Evolutionary conservation across 2,888 invertebrate genomes (phyloP), one percentile per base, ranked within the genome.

Genomic region (Alsophila aescularia): DNA sequence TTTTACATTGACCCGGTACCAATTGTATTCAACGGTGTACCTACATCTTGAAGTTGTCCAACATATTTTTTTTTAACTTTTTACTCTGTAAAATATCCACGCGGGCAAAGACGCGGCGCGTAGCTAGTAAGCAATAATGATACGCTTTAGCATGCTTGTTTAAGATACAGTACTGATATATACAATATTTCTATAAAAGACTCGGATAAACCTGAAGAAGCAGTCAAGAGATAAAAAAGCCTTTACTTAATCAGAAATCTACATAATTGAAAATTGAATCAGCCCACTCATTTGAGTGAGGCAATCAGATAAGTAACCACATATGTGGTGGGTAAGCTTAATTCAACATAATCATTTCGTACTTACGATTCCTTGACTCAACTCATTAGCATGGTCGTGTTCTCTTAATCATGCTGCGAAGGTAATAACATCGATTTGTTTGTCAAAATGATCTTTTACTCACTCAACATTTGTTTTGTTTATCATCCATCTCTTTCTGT

Each of bases 401-500:
- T 66, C 64, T 67, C 66, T 67, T 73, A 75, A 78, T 78, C 70
- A 70, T 60, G 48, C 52, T 63, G 59, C 63, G 63, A 67, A 67
- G 59, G 67, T 65, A 69, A 71, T 72, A 71, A 60, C 60, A 52
- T 65, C 51, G 54, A 67, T 70, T 72, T 79, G 79, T 81, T 79
- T 77, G 77, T 75, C 64, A 64, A 76, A 75, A 76, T 77, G 63
- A 77, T 78, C 62, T 69, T 69, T 70, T 66, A 62, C 75, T 76
- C 68, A 76, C 74, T 71, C 43, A 64, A 60, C 59, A 34, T 32
- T n/a, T n/a, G 57, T 47, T 59, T 62, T 54, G 57, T 58, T 60
- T 55, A 49, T 49, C 21, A 27, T 18, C 10, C 16, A 0, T 72
- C 73, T 70, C 72, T 67, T 54, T 75, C 68, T 13, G n/a, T 50